Base-by-base conservation (phyloP, 2,888 invertebrate genomes). In the Pyrrhia umbra region DNA sequence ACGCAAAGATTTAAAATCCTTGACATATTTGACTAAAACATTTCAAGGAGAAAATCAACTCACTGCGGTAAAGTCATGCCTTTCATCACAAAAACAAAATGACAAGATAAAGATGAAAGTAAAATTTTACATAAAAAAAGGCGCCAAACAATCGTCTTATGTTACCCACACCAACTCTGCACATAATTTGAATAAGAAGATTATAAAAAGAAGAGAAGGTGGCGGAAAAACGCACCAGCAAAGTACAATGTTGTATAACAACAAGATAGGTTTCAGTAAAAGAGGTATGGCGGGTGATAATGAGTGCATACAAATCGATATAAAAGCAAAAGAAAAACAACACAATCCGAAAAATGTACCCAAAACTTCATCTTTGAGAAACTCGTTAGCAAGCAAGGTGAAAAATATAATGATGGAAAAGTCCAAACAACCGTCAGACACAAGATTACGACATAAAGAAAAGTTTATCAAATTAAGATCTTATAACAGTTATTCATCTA, bases 71-170 rank as follows among this genome's bases (percentile, higher is more conserved):
- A 71, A 76, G 20, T 71, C 77, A 8, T 76, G 77, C n/a, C 15
- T 71, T 16, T 70, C 71, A 25, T 71, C 65, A 9, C 72, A 72
- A 43, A 58, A 39, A n/a, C 45, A 71, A 5, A 45, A 6, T 42
- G 77, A 72, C 13, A 76, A 71, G 27, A 23, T 25, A 2, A 72
- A 76, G 16, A 49, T 71, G 77, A 72, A 64, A 43, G 72, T 72
- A 8, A 64, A 59, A 47, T 71, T 71, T 56, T 27, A 49, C 37
- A 5, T 64, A 6, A 51, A 63, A 9, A 76, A 46, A 18, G 23
- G 34, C 1, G 40, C 71, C 6, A 16, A 52, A 2, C 21, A 27
- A 25, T 43, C 39, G 9, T n/a, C 9, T 16, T 8, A 10, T 13
- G 21, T 25, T 27, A 30, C 25, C 15, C 16, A 23, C 16, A 39